Evolutionary conservation across 2,888 invertebrate genomes (phyloP), one percentile per base, ranked within the genome.

Genomic region (Netelia virgata): DNA sequence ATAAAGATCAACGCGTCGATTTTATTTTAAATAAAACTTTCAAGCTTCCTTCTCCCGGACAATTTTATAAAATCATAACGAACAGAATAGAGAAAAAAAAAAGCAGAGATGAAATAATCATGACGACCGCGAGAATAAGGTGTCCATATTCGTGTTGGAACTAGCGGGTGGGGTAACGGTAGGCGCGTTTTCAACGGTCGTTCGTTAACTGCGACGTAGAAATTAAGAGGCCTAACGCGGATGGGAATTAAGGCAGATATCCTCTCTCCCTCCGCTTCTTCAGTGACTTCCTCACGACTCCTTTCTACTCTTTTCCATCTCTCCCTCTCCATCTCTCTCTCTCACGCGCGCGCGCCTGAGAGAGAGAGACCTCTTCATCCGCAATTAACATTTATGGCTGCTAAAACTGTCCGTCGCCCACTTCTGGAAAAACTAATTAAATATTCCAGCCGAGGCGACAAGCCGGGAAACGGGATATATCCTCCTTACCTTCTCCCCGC

Each of bases 301-400:
- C 57, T 20, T 14, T 47, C 59, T 50, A 61, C 20, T 47, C 41
- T 11, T 57, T 64, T 66, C 69, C 63, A 43, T 70, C 23, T 76
- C 64, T 23, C 16, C 61, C 43, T 57, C 59, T 16, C 23, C 61
- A 41, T 59, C 53, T 41, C 53, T 76, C 77, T 70, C 78, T 53
- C 55, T 63, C 74, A 59, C 81, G 82, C 81, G 83, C 79, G 90
- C 92, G n/a, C n/a, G n/a, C n/a, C n/a, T n/a, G n/a, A n/a, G n/a
- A n/a, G n/a, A n/a, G n/a, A n/a, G n/a, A n/a, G n/a, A 93, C 93
- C 93, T 93, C 93, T 93, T 93, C 93, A 93, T 93, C 91, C 92
- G 93, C 93, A 93, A 93, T 93, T 93, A 93, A 93, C 93, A 93
- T 93, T 93, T 93, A 93, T 93, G 91, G 92, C 92, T 89, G 88